Evolutionary conservation across 2,113 vertebrate genomes (phyloP), one percentile per base, ranked within the genome.

Genomic region (Parotia lawesii): DNA sequence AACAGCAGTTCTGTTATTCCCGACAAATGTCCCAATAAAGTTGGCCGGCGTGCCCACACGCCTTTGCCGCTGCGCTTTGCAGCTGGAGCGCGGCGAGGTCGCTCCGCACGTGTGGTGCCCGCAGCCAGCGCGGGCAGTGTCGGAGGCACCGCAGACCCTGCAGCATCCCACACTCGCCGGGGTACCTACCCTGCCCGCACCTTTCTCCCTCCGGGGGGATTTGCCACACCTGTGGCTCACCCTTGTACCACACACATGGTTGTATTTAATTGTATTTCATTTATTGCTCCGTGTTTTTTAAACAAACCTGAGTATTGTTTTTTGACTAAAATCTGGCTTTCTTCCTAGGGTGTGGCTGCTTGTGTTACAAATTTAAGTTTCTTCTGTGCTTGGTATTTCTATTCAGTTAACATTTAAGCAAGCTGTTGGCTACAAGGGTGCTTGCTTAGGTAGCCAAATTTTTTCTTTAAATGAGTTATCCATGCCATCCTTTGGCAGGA

Each of bases 121-220:
- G 0, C 2, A 0, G n/a, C 38, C 5, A 0, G n/a, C 76, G 5
- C 22, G 20, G 69, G 37, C 48, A 0, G 0, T 14, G 38, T 4
- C 1, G 0, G 15, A 19, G 38, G 13, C 5, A 21, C 6, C 2
- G 0, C 10, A 20, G n/a, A 17, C 24, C 40, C 40, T 4, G 50
- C 61, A 5, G 42, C 70, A 10, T 35, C 60, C 2, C 2, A 1
- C 65, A 2, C 42, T 9, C 35, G 0, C 31, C 18, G 3, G 18
- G 40, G 2, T 9, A 1, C 12, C 3, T 1, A 4, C 44, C 60
- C 53, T 45, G 51, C 45, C 45, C 1, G 1, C 28, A 2, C 14
- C 47, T 16, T 5, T 5, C 19, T 35, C 9, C 1, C 14, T 29
- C 7, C 54, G 1, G 10, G 25, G 42, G 38, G 9, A 4, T 62